These are phyloP conservation scores for Callaeas wilsoni DNA, from an alignment of 2,113 vertebrate species.

Conservation along the genomic window DNA sequence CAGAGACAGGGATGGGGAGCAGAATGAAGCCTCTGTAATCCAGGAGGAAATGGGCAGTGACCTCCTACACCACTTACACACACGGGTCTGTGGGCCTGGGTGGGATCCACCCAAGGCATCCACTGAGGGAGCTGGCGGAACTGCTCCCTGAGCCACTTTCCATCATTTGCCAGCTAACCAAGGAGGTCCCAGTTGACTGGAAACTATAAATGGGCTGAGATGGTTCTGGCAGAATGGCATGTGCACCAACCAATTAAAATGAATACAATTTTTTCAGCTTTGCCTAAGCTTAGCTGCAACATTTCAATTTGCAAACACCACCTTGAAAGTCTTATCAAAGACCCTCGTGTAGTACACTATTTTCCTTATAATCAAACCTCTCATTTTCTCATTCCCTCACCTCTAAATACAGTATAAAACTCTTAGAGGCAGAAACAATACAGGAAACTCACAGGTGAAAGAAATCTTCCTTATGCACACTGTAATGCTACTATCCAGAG, in stretches of 20 bases:
- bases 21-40: neutral
- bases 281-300: slow-evolving; percentile 36
- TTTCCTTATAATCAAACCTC: neutral
- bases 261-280: slow-evolving; percentile 17
- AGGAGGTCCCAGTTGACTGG: neutral
- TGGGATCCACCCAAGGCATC: neutral
- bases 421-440: neutral
- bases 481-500: neutral
- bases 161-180: neutral
- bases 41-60: neutral
- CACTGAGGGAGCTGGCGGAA: neutral
- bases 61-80: neutral
- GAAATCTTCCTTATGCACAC: neutral
- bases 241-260: slow-evolving; percentile 21
- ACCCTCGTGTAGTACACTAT: neutral
- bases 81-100: neutral
- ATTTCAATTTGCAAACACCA: slow-evolving; percentile 23
- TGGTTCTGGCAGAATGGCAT: neutral
- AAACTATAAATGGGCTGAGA: neutral
- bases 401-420: neutral
- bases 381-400: neutral
- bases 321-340: neutral
- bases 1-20: neutral
- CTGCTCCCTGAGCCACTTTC: neutral
- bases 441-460: neutral